Conservation (phyloP, 2,888 invertebrate species). For the Noctuana brunneofusca region DNA sequence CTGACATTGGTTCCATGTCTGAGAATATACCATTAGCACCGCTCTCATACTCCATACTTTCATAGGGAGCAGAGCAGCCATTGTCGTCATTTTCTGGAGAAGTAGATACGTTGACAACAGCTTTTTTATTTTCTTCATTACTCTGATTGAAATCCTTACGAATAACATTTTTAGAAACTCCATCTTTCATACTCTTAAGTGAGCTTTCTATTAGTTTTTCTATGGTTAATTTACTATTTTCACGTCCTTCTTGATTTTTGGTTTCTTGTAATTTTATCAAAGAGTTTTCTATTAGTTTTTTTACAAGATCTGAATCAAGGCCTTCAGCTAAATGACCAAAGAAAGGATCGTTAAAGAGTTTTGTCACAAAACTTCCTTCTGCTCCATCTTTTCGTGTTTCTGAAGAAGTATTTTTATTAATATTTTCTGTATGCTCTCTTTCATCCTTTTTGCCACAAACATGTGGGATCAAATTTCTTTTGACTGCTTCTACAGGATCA, state of each 20-base stretch:
- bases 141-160: conserved; percentile 50
- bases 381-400: conserved; percentile 39
- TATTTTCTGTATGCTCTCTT: conserved; percentile 38
- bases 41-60: conserved; percentile 88
- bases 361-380: conserved; percentile 79
- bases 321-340: conserved; percentile 85
- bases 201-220: conserved; percentile 81
- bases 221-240: conserved; percentile 69
- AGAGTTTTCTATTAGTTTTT: conserved; percentile 86
- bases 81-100: conserved; percentile 74
- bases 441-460: conserved; percentile 86
- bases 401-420: conserved; percentile 29
- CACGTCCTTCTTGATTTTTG: conserved; percentile 72
- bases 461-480: conserved; percentile 88
- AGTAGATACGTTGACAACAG: conserved; percentile 49
- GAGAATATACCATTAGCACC: conserved; percentile 79
- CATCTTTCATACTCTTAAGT: conserved; percentile 69
- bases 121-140: conserved; percentile 51
- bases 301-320: conserved; percentile 83
- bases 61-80: conserved; percentile 88
- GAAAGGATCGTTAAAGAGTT: conserved; percentile 85
- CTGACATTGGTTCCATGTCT: conserved; percentile 84
- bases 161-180: conserved; percentile 49
- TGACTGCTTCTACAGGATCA: conserved; percentile 90
- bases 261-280: conserved; percentile 83